These are phyloP conservation scores for Ips typographus DNA, from an alignment of 1,140 invertebrate species.

Conservation along the genomic window DNA sequence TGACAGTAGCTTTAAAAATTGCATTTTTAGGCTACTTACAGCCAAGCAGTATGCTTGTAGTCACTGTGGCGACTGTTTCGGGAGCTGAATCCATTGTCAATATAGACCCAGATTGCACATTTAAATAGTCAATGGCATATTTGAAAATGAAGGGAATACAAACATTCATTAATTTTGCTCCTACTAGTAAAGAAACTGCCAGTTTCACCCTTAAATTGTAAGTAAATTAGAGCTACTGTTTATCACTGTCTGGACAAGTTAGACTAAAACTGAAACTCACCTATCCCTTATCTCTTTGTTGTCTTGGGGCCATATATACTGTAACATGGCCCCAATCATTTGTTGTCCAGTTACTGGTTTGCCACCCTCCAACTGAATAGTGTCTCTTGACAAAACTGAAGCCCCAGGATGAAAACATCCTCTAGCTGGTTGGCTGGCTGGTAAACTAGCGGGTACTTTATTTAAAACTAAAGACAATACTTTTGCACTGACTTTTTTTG, in stretches of 20 bases:
- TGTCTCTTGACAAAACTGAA: conserved; percentile 67
- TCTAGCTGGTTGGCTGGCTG: conserved; percentile 52
- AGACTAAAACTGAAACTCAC: conserved; percentile 7
- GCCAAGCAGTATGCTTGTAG: conserved; percentile 81
- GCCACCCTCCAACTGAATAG: conserved; percentile 60
- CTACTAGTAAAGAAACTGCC: conserved; percentile 76
- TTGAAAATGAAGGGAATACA: conserved; percentile 97
- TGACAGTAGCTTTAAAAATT: background rate
- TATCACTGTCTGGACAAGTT: background rate
- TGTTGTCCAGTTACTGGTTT: conserved; percentile 68
- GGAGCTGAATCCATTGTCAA: conserved; percentile 71
- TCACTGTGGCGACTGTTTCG: conserved; percentile 70
- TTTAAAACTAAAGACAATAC: conserved; percentile 43
- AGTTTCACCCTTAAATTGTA: conserved; percentile 64
- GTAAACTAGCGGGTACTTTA: conserved; percentile 31
- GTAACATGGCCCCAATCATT: conserved; percentile 86
- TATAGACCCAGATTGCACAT: conserved; percentile 56
- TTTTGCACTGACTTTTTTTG: conserved; percentile 32
- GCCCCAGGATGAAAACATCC: conserved; percentile 90
- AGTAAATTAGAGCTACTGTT: background rate
- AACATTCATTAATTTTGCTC: conserved; percentile 88
- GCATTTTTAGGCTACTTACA: conserved; percentile 69
- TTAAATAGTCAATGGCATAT: conserved; percentile 87
- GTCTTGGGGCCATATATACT: conserved; percentile 96
- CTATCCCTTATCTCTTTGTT: conserved; percentile 75